Evolutionary conservation across 2,113 vertebrate genomes (phyloP).

Genomic region (Cisticola juncidis): DNA sequence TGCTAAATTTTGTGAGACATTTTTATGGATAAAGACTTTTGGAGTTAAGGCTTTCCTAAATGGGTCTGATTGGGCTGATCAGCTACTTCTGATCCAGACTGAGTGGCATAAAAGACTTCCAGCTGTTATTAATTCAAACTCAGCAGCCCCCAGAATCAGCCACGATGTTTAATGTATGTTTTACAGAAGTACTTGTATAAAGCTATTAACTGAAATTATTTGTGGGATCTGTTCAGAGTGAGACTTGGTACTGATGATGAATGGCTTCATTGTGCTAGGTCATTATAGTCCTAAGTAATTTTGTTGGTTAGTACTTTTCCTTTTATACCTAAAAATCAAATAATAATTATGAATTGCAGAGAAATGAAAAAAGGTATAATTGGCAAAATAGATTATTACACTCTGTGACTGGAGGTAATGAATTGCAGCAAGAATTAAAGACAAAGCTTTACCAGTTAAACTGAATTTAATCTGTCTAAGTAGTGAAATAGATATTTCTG

Average conservation of each 20-base stretch:
- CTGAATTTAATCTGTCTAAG: neutral
- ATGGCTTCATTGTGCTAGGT: conserved; percentile 32
- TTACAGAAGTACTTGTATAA: neutral
- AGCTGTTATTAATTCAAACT: neutral
- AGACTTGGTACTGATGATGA: conserved; percentile 13
- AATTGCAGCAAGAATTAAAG: conserved; percentile 38
- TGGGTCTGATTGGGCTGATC: neutral
- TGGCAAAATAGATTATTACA: conserved; percentile 35
- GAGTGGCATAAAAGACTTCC: neutral
- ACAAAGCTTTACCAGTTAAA: neutral
- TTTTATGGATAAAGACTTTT: neutral
- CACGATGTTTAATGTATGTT: conserved; percentile 11
- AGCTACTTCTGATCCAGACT: neutral
- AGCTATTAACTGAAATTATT: conserved; percentile 39
- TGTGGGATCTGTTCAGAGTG: neutral
- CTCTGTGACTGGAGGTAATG: conserved; percentile 2
- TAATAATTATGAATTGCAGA: conserved; percentile 45
- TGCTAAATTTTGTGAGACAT: neutral
- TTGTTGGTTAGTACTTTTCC: conserved; percentile 46
- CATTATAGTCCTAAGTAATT: conserved; percentile 44
- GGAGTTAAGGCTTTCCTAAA: neutral
- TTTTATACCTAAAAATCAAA: conserved; percentile 44
- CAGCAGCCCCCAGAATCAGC: neutral
- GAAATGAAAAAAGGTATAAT: conserved; percentile 37
- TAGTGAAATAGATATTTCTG: conserved; percentile 25